Percentiles rank a stretch among this genome's conserved stretches.
These are phyloP conservation scores for Pogoniulus pusillus DNA, from an alignment of 2,797 vertebrate species.

Conservation along the genomic window DNA sequence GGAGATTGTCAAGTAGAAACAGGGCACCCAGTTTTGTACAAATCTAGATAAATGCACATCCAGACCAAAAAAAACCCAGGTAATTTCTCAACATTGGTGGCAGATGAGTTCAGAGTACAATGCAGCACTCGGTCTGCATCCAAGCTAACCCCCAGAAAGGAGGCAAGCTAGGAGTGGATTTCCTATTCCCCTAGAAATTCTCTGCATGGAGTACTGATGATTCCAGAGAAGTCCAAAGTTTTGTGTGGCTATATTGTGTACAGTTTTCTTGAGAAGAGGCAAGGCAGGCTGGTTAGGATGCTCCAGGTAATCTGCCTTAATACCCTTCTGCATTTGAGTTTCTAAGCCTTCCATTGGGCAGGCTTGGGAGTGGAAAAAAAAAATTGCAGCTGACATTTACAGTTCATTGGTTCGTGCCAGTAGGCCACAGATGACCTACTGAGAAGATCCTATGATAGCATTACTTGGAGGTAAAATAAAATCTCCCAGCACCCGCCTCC, in stretches of 20 bases:
- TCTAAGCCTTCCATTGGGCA: slow-evolving; percentile 76
- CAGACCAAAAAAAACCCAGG: neutral
- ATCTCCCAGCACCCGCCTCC: neutral
- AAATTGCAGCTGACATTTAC: slow-evolving; percentile 66
- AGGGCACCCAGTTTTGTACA: neutral
- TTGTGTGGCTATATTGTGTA: neutral
- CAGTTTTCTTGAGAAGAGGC: neutral
- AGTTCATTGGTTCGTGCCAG: slow-evolving; percentile 75
- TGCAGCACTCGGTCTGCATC: neutral
- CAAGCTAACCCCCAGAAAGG: neutral
- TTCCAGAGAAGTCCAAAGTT: neutral
- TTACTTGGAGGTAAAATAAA: slow-evolving; percentile 10
- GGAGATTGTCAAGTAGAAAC: neutral
- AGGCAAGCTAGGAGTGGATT: neutral
- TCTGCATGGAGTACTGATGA: neutral
- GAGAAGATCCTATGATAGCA: slow-evolving; percentile 5
- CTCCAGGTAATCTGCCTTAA: slow-evolving; percentile 83
- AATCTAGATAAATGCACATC: neutral
- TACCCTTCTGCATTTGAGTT: slow-evolving; percentile 79
- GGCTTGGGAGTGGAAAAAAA: slow-evolving; percentile 12
- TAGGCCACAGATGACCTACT: slow-evolving; percentile 39
- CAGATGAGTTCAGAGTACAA: neutral
- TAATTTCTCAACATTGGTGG: neutral
- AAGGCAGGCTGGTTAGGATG: slow-evolving; percentile 56
- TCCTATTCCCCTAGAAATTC: neutral